Percentiles rank a stretch among this genome's conserved stretches.
Conservation (phyloP, 2,797 vertebrate genomes). For the Parotocinclus haroldoi region DNA sequence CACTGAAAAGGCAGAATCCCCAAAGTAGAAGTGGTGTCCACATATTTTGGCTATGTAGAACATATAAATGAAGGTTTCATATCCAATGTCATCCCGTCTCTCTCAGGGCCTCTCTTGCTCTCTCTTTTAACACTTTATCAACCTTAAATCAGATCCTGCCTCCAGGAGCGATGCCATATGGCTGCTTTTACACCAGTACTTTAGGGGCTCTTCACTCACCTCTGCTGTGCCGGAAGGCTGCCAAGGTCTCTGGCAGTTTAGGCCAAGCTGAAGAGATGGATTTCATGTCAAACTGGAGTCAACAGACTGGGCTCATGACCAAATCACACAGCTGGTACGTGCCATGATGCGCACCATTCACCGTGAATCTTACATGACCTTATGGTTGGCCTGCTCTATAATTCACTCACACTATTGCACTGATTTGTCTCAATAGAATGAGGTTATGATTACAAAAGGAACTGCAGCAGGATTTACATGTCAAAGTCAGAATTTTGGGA, state of each 20-base stretch:
- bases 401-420: background rate
- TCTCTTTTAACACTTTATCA: constrained; percentile 49
- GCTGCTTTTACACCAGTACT: constrained; percentile 51
- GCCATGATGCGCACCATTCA: constrained; percentile 52
- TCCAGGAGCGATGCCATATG: constrained; percentile 67
- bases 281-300: constrained; percentile 45
- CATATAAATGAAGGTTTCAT: too few species aligned
- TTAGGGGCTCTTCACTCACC: constrained; percentile 35
- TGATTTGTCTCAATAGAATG: too few species aligned
- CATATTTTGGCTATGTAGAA: too few species aligned
- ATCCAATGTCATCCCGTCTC: background rate
- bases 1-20: too few species aligned
- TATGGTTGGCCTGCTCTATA: constrained; percentile 9
- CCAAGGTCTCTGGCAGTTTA: constrained; percentile 44
- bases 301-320: constrained; percentile 50
- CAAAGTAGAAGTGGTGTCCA: too few species aligned
- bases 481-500: too few species aligned
- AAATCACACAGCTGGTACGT: constrained; percentile 58
- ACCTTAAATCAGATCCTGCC: constrained; percentile 46
- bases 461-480: too few species aligned
- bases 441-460: too few species aligned
- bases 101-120: background rate
- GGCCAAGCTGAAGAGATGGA: constrained; percentile 52
- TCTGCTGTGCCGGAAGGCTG: constrained; percentile 30
- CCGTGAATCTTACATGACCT: constrained; percentile 32